Percentiles rank a stretch among this genome's conserved stretches.
These are phyloP conservation scores for Tenthredo livida DNA, from an alignment of 2,888 invertebrate species.

Conservation along the genomic window DNA sequence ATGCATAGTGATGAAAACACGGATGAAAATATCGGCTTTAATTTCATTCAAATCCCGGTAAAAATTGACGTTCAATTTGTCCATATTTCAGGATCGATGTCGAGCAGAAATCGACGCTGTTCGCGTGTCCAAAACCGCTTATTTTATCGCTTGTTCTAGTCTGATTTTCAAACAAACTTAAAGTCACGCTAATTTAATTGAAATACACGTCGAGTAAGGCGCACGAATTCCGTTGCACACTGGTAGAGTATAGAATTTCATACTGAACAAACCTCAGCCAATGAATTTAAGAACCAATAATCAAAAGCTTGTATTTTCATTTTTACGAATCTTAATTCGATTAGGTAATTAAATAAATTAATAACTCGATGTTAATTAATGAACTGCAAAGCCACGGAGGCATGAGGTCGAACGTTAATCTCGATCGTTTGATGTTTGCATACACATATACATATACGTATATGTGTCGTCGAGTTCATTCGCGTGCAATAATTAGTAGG, in stretches of 20 bases:
- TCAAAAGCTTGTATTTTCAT: not conserved
- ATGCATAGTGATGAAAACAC: not conserved
- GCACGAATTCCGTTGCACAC: not conserved
- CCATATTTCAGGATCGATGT: not conserved
- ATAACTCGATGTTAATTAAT: not conserved
- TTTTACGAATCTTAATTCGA: not conserved
- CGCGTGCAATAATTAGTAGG: not conserved
- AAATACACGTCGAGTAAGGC: not conserved
- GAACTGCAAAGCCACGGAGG: not conserved
- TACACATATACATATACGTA: not conserved
- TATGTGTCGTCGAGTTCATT: not conserved
- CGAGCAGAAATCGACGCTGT: not conserved
- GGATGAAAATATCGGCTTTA: constrained; percentile 20
- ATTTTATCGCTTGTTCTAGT: not conserved
- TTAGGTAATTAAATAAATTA: not conserved
- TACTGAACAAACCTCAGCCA: not conserved
- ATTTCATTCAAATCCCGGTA: constrained; percentile 5
- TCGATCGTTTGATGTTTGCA: not conserved
- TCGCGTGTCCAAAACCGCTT: constrained; percentile 7
- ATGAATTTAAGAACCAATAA: not conserved
- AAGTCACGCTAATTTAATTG: not conserved
- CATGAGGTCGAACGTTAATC: not conserved
- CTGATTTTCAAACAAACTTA: not conserved
- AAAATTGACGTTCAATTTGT: not conserved
- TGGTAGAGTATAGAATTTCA: not conserved